Evolutionary conservation across 2,113 vertebrate genomes (phyloP).

Genomic region (Leptobrachium ailaonicum): DNA sequence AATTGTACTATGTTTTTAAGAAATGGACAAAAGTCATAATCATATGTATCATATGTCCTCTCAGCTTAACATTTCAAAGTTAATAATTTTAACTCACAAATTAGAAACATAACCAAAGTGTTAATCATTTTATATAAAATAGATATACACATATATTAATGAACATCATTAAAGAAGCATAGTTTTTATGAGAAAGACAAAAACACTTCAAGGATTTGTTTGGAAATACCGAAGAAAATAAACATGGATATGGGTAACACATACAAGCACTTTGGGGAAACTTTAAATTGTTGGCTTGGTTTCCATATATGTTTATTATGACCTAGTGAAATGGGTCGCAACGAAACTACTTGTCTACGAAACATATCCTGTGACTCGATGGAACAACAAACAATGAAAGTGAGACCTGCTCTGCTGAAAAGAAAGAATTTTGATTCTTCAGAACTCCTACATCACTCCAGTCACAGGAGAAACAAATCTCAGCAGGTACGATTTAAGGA

Average conservation of each 20-base stretch:
- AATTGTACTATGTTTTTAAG: too few relatives aligned
- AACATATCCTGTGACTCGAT: constrained; percentile 62
- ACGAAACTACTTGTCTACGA: constrained; percentile 56
- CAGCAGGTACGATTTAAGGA: constrained; percentile 80
- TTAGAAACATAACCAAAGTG: neutral
- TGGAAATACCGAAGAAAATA: constrained; percentile 47
- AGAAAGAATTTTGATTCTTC: constrained; percentile 70
- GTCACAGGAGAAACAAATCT: constrained; percentile 74
- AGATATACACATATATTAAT: constrained; percentile 32
- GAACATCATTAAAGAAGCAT: constrained; percentile 41
- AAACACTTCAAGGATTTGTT: constrained; percentile 35
- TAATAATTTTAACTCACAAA: too few relatives aligned
- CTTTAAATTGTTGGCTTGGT: constrained; percentile 20
- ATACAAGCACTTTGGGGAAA: constrained; percentile 13
- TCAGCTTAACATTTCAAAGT: too few relatives aligned
- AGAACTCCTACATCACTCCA: constrained; percentile 59
- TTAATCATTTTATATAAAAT: constrained; percentile 2
- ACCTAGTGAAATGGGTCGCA: constrained; percentile 67
- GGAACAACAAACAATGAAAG: constrained; percentile 69
- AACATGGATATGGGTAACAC: constrained; percentile 14
- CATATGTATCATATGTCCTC: too few relatives aligned
- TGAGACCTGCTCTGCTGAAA: constrained; percentile 71
- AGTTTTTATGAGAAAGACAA: constrained; percentile 26
- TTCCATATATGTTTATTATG: constrained; percentile 53
- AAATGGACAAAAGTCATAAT: too few relatives aligned